Conservation (phyloP, 2,888 invertebrate species). For the Heliconius aoede region DNA sequence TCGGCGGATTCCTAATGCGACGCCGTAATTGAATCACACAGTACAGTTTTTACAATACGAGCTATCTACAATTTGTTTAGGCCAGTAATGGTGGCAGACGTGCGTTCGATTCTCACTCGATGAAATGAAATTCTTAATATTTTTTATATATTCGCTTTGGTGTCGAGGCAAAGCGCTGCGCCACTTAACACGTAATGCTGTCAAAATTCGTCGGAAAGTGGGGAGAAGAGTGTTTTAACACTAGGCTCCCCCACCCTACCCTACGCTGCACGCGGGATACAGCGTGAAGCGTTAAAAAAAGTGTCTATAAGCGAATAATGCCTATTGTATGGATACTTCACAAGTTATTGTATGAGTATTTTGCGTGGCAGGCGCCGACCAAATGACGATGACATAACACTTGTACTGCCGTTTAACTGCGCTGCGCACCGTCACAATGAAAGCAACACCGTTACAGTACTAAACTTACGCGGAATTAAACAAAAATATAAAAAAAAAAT, state of each 20-base stretch:
- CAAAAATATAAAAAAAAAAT: constrained; percentile 70
- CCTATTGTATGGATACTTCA: neutral
- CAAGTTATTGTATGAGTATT: constrained; percentile 28
- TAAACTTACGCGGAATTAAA: constrained; percentile 81
- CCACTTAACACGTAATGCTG: too few relatives aligned
- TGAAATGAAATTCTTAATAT: too few relatives aligned
- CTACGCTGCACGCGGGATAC: too few relatives aligned
- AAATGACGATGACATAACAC: constrained; percentile 49
- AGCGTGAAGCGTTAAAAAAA: too few relatives aligned
- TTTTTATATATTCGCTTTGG: too few relatives aligned
- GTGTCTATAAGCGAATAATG: neutral
- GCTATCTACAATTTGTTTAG: constrained; percentile 18
- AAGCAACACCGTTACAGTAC: constrained; percentile 78
- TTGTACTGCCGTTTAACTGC: constrained; percentile 32
- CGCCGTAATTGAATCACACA: constrained; percentile 53
- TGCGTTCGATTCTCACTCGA: too few relatives aligned
- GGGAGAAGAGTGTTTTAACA: too few relatives aligned
- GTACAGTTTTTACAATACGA: constrained; percentile 38
- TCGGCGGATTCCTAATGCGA: constrained; percentile 54
- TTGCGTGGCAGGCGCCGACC: constrained; percentile 37
- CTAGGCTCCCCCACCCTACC: neutral
- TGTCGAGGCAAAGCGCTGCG: too few relatives aligned
- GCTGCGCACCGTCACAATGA: constrained; percentile 76
- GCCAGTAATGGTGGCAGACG: too few relatives aligned
- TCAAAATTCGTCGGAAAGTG: too few relatives aligned